These are phyloP conservation scores for Megalops cyprinoides DNA, from an alignment of 2,797 vertebrate genomes.

Conservation along the genomic window DNA sequence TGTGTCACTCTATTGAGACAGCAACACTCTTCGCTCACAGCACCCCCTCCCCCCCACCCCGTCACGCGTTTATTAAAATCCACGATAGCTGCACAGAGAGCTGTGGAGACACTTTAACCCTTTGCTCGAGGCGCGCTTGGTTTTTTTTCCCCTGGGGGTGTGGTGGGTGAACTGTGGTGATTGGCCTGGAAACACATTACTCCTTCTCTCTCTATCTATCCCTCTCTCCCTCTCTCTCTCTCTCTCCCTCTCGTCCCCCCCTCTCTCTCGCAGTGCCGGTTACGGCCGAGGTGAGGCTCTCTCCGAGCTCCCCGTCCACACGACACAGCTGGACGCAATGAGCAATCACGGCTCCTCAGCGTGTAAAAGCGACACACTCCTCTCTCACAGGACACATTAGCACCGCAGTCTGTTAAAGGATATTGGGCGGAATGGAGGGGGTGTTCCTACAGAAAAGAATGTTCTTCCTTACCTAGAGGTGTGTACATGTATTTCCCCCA, in stretches of 20 bases:
- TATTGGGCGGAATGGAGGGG: too few relatives aligned
- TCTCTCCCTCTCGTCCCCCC: conserved; percentile 27
- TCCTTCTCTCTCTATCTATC: conserved; percentile 61
- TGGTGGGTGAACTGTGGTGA: conserved; percentile 55
- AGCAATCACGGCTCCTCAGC: too few relatives aligned
- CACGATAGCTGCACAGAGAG: conserved; percentile 83
- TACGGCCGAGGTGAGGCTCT: too few relatives aligned
- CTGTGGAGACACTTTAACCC: conserved; percentile 73
- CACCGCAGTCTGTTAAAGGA: too few relatives aligned
- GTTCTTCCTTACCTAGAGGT: too few relatives aligned
- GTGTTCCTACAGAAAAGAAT: too few relatives aligned
- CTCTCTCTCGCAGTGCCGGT: background rate
- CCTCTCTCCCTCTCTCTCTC: conserved; percentile 66
- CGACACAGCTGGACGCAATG: too few relatives aligned
- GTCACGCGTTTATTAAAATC: conserved; percentile 99
- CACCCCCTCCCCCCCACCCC: too few relatives aligned
- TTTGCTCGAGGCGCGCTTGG: conserved; percentile 36
- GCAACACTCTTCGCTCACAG: conserved; percentile 96
- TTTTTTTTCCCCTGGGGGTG: conserved; percentile 1
- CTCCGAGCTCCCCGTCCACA: too few relatives aligned
- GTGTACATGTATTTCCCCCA: too few relatives aligned
- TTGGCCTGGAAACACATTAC: conserved; percentile 37
- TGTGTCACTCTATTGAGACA: conserved; percentile 99
- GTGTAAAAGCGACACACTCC: too few relatives aligned
- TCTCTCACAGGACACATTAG: too few relatives aligned